Base-by-base conservation (phyloP, 1,140 invertebrate species). In the Drosophila ananassae region DNA sequence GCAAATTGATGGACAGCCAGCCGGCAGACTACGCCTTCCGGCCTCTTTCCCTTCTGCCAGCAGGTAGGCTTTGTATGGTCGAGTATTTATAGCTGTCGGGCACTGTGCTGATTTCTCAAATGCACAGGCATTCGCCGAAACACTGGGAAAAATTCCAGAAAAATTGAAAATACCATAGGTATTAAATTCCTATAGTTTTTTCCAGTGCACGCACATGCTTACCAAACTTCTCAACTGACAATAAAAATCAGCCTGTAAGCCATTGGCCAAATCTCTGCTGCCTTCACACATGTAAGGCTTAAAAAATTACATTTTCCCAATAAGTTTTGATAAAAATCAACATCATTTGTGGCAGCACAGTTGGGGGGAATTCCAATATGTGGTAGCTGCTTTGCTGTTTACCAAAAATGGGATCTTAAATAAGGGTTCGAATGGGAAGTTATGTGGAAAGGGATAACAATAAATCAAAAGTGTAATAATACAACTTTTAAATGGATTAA, bases 271-370 rank as follows among this genome's bases (percentile, higher is more conserved):
- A 32, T 44, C 69, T 56, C n/a, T 6, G 44, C 25, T 55, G 48
- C 74, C 54, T 73, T 73, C 34, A 54, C 74, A 53, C 55, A 75
- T 82, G 83, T 83, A 89, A 87, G 82, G 83, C 83, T 67, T 89
- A 79, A 87, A 87, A 87, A 87, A 87, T 87, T 87, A 87, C 83
- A 47, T 87, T 87, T 87, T 87, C 83, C 89, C 83, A 87, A 87
- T 87, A 89, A 89, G 83, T 87, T 87, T 89, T 87, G 83, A 87
- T 87, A 87, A 87, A 87, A 87, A 87, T 87, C 83, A 87, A 89
- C 83, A 87, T 87, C 83, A 83, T 87, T 87, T 85, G 83, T 76
- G 82, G 58, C 59, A 52, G 75, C 84, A 50, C 83, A 87, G 83
- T 77, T 79, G 83, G 83, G 83, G 79, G 84, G 82, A 78, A 87